Evolutionary conservation across 2,888 invertebrate genomes (phyloP).

Genomic region (Azorinus chamasolen): DNA sequence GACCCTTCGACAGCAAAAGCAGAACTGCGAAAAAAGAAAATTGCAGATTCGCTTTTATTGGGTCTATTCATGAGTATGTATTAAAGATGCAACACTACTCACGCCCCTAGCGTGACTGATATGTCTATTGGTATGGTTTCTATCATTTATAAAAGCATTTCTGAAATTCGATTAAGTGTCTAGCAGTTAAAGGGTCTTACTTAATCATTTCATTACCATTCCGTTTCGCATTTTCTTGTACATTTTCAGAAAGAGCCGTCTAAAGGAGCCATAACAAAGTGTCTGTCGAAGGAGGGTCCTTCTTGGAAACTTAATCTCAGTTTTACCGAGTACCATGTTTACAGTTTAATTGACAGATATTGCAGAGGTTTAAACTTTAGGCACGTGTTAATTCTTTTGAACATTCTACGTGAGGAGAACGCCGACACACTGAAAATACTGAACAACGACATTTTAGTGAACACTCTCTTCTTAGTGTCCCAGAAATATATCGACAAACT

Average conservation of each 20-base stretch:
- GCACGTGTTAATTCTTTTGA: conserved; percentile 63
- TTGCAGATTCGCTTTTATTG: too few species aligned
- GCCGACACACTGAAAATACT: conserved; percentile 40
- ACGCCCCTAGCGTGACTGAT: too few species aligned
- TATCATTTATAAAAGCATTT: too few species aligned
- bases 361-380: conserved; percentile 60
- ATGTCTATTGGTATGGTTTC: too few species aligned
- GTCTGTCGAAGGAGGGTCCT: conserved; percentile 39
- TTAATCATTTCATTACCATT: too few species aligned
- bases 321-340: conserved; percentile 62
- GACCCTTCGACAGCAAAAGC: too few species aligned
- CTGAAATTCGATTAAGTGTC: too few species aligned
- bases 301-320: conserved; percentile 61
- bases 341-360: conserved; percentile 60
- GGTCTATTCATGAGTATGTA: too few species aligned
- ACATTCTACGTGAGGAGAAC: conserved; percentile 58
- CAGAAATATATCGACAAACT: conserved; percentile 64
- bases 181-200: too few species aligned
- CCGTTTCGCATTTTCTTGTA: neutral
- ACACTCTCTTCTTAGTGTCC: conserved; percentile 62
- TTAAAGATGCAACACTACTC: too few species aligned
- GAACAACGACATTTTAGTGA: conserved; percentile 64
- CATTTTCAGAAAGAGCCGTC: conserved; percentile 32
- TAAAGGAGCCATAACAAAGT: conserved; percentile 14
- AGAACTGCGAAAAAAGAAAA: too few species aligned